Percentiles rank a stretch among this genome's conserved stretches.
Conservation (phyloP, 2,797 vertebrate genomes). For the Apodemus agrarius region DNA sequence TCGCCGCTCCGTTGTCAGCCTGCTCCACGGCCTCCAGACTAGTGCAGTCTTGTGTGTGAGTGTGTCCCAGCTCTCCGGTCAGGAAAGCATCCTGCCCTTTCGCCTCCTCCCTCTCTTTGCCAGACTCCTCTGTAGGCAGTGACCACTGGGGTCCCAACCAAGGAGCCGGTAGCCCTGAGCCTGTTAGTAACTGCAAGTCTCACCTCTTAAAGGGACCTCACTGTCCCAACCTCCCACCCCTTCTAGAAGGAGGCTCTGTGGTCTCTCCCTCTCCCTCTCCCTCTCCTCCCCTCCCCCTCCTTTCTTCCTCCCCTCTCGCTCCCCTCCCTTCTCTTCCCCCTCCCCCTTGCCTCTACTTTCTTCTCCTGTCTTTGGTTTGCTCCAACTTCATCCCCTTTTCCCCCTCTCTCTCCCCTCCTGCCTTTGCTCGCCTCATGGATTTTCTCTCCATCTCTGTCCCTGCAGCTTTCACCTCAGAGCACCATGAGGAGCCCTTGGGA, state of each 20-base stretch:
- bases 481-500: conserved; percentile 47
- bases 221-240: background rate
- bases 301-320: background rate
- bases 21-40: background rate
- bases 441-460: background rate
- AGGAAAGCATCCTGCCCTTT: background rate
- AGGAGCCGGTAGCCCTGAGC: background rate
- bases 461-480: conserved; percentile 32
- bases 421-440: background rate
- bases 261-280: background rate
- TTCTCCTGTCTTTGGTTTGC: background rate
- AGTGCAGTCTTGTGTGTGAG: background rate
- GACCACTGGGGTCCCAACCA: background rate
- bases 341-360: background rate
- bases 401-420: background rate
- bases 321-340: background rate
- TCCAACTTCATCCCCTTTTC: background rate
- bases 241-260: background rate
- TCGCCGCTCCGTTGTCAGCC: background rate
- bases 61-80: background rate
- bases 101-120: background rate
- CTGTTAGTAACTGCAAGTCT: background rate
- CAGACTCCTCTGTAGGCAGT: background rate
- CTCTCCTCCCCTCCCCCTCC: background rate
- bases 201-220: background rate